Evolutionary conservation across 1,140 invertebrate genomes (phyloP), one percentile per base, ranked within the genome.

Genomic region (Nymphalis io): DNA sequence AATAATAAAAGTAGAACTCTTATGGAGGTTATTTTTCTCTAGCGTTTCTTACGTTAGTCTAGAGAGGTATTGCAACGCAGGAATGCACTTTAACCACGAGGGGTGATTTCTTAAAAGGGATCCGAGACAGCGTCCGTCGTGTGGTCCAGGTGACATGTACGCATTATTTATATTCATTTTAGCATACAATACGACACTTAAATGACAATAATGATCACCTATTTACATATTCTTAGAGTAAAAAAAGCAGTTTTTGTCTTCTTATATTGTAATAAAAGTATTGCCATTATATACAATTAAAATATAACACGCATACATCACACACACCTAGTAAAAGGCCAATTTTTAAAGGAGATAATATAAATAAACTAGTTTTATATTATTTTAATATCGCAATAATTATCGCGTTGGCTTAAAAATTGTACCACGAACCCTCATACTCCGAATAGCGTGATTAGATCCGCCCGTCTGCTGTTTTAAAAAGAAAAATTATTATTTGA

Each of bases 11-110:
- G 46, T 51, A 55, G 3, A 20, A 2, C 13, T 55, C 51, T 55
- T n/a, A n/a, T 55, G 20, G 23, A 18, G 23, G 51, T 15, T 55
- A 55, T 55, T 55, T 55, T 55, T 27, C 51, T 55, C 23, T 55
- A 15, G 12, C 51, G 51, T 55, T 55, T 27, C 51, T 55, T 55
- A 27, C 13, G 40, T 44, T 44, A 44, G 40, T 44, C 40, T 44
- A 12, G 51, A 55, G 51, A 55, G 51, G 51, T 55, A 55, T 55
- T 55, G 23, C 51, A n/a, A 55, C 51, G 62, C 62, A 64, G 48
- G 62, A 64, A 64, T 64, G 62, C 62, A 64, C 62, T 64, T 40
- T 64, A 57, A 64, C 48, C 62, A 57, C n/a, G 62, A 64, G 51
- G 48, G 62, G 51, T 57, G 62, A 57, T 64, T 64, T 51, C 38